These are phyloP conservation scores for Sabellastarte sp. DNA, from an alignment of 2,888 invertebrate species.

Conservation along the genomic window DNA sequence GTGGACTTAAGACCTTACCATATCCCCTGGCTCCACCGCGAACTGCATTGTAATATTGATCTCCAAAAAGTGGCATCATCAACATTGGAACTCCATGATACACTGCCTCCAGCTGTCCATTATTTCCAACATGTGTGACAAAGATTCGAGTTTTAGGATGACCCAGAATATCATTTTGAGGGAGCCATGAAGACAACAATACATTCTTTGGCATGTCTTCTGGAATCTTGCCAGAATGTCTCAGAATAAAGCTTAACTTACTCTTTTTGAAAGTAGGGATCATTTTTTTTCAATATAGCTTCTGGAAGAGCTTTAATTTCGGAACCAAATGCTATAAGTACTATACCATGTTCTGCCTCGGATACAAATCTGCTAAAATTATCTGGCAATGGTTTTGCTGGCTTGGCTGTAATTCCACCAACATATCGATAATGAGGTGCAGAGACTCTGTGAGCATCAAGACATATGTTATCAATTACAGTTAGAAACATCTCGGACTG, in stretches of 20 bases:
- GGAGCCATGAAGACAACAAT: conserved; percentile 5
- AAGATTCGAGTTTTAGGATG: conserved; percentile 2
- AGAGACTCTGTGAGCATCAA: conserved; percentile 4
- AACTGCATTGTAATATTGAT: conserved; percentile 8
- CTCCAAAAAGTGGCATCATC: conserved; percentile 6
- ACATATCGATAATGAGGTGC: conserved; percentile 1
- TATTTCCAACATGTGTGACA: conserved; percentile 12
- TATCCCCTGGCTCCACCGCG: too few species aligned
- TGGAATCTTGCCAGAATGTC: conserved; percentile 1
- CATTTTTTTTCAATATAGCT: neutral
- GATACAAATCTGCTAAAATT: conserved; percentile 2
- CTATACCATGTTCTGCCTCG: neutral
- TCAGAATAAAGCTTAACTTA: neutral
- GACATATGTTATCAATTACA: conserved; percentile 5
- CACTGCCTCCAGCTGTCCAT: conserved; percentile 12
- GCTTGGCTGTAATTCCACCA: neutral
- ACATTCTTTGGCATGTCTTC: conserved; percentile 3
- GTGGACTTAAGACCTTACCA: too few species aligned
- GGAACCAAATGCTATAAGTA: conserved; percentile 11
- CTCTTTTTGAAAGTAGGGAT: conserved; percentile 3
- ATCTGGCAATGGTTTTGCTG: conserved; percentile 2
- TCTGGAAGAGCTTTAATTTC: neutral
- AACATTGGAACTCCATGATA: conserved; percentile 14
- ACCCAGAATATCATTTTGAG: conserved; percentile 15
- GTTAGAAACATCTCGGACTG: conserved; percentile 9